Conservation (phyloP, 2,888 invertebrate species). For the Ormyrus labotus region DNA sequence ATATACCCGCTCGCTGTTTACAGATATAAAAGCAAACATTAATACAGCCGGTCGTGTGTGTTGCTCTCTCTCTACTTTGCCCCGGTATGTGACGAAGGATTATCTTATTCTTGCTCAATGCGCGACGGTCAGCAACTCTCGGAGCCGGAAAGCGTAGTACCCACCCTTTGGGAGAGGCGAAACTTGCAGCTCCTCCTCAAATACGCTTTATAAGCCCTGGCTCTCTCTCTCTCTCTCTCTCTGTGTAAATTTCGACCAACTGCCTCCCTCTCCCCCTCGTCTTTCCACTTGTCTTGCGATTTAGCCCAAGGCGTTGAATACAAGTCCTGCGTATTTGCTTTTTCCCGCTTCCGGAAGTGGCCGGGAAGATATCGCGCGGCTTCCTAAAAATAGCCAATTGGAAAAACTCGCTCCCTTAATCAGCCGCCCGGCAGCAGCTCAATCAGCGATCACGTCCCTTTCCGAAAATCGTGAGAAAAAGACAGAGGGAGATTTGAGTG, state of each 20-base stretch:
- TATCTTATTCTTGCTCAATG: conserved; percentile 73
- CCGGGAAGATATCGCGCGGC: too few relatives aligned
- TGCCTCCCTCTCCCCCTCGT: conserved; percentile 9
- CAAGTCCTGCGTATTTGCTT: too few relatives aligned
- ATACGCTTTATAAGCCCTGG: conserved; percentile 45
- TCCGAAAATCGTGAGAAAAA: too few relatives aligned
- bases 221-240: neutral
- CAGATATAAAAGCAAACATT: conserved; percentile 75
- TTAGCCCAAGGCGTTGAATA: conserved; percentile 9
- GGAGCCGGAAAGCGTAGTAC: conserved; percentile 18
- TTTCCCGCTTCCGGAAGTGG: too few relatives aligned
- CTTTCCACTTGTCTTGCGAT: conserved; percentile 45
- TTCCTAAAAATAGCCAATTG: too few relatives aligned
- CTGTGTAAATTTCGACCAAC: conserved; percentile 49
- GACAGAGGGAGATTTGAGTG: conserved; percentile 1
- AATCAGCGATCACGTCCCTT: too few relatives aligned
- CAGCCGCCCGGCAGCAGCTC: too few relatives aligned
- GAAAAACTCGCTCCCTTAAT: too few relatives aligned
- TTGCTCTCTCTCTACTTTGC: conserved; percentile 27
- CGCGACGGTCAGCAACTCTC: conserved; percentile 57
- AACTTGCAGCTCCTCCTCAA: conserved; percentile 52
- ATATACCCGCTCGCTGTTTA: conserved; percentile 68
- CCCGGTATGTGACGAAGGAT: conserved; percentile 69
- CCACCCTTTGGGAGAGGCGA: conserved; percentile 49
- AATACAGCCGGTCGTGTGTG: conserved; percentile 65